These are phyloP conservation scores for Chaetoderma sp. DNA, from an alignment of 2,888 invertebrate genomes.

Conservation along the genomic window DNA sequence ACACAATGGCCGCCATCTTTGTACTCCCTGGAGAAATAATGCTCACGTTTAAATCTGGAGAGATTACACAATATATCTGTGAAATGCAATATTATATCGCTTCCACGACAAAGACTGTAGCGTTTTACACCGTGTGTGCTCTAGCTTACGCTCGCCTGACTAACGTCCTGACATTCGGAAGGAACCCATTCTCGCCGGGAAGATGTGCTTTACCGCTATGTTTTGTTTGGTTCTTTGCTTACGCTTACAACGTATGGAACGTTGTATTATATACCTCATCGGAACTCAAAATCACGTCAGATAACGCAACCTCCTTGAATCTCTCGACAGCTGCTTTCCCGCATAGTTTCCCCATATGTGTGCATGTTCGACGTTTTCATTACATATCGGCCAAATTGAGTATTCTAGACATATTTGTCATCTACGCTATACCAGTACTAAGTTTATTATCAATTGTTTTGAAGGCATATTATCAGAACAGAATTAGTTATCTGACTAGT, in stretches of 20 bases:
- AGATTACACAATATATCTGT: constrained; percentile 44
- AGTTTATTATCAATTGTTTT: constrained; percentile 31
- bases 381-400: constrained; percentile 46
- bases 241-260: constrained; percentile 63
- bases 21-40: constrained; percentile 44
- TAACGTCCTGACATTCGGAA: neutral
- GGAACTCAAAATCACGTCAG: constrained; percentile 5
- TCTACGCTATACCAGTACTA: constrained; percentile 44
- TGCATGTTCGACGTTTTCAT: constrained; percentile 46
- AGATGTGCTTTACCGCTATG: constrained; percentile 60
- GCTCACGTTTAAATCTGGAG: constrained; percentile 24
- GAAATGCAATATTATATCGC: constrained; percentile 49
- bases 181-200: constrained; percentile 28
- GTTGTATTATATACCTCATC: constrained; percentile 49
- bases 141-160: neutral
- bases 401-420: constrained; percentile 45
- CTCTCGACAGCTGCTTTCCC: neutral
- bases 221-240: constrained; percentile 62
- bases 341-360: constrained; percentile 32
- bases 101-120: constrained; percentile 51
- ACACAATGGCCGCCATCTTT: constrained; percentile 43
- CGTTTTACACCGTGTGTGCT: constrained; percentile 43
- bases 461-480: constrained; percentile 1
- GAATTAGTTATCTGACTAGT: neutral
- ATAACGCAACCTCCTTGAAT: neutral